Evolutionary conservation across 1,140 invertebrate species (phyloP), one percentile per base, ranked within the genome.

Genomic region (Hetaerina americana): DNA sequence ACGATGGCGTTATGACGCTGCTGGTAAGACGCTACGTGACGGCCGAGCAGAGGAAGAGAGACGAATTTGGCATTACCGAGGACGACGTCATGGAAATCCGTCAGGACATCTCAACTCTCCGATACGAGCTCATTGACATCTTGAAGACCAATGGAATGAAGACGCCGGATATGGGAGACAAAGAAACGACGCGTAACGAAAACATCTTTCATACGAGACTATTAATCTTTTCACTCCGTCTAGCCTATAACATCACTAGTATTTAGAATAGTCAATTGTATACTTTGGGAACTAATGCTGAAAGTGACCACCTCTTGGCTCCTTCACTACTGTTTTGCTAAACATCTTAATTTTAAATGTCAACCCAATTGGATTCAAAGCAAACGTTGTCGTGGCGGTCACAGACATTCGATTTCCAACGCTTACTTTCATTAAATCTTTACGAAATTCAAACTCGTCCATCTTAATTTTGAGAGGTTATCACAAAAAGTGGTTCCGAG

Each of bases 41-140:
- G 0, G 87, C 89, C 0, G 92, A 94, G 78, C 93, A 95, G 79
- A 81, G 88, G 27, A 91, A 91, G 73, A 83, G 90, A 66, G 91
- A 95, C 77, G 91, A 93, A 28, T 89, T 87, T 72, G 91, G 91
- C 5, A 93, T 97, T 5, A 96, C 93, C 0, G 95, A 97, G 78
- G 95, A 98, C 80, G 95, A 98, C 79, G 90, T 98, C 49, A 96
- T 95, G 85, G 96, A 98, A 84, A 94, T 98, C 73, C 89, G 96
- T 77, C 95, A 97, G 79, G 94, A 97, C 78, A 95, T 97, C 74
- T 93, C 90, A 10, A 90, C 90, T 0, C 82, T 95, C 26, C 84
- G 90, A 57, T 94, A 89, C 78, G 94, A 97, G 77, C 82, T 97
- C 10, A 88, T 97, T 70, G 93, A 96, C 77, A 95, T 96, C 75